These are phyloP conservation scores for Pammene fasciana DNA, from an alignment of 2,888 invertebrate genomes.

Conservation along the genomic window DNA sequence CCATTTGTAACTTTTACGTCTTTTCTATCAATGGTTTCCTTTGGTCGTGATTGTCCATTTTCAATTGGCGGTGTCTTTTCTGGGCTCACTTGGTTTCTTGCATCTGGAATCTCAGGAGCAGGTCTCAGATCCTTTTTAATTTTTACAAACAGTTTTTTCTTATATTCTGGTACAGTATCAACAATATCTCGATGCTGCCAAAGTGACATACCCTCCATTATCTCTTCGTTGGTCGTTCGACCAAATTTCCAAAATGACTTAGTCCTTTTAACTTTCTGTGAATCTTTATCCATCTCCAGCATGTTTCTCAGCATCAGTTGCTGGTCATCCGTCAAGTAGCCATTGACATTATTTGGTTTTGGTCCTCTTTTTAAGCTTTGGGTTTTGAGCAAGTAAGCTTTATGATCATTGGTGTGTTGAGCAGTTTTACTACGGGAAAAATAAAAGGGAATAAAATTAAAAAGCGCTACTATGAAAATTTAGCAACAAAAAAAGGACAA, in stretches of 20 bases:
- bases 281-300: conserved; percentile 83
- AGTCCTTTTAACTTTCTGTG: conserved; percentile 89
- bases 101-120: conserved; percentile 71
- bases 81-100: conserved; percentile 59
- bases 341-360: conserved; percentile 65
- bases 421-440: conserved; percentile 74
- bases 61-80: conserved; percentile 61
- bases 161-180: conserved; percentile 85
- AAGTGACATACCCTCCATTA: conserved; percentile 92
- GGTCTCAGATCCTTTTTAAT: conserved; percentile 74
- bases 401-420: conserved; percentile 67
- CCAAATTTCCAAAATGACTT: conserved; percentile 95
- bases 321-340: conserved; percentile 83
- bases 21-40: conserved; percentile 78
- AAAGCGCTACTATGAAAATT: conserved; percentile 56
- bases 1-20: conserved; percentile 71
- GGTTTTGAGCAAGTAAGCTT: conserved; percentile 76
- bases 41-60: conserved; percentile 62
- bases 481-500: conserved; percentile 58
- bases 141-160: conserved; percentile 76
- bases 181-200: conserved; percentile 94
- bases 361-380: conserved; percentile 77
- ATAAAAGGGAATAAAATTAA: conserved; percentile 49
- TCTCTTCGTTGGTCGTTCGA: conserved; percentile 87
- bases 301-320: conserved; percentile 78